Evolutionary conservation across 2,113 vertebrate genomes (phyloP).

Genomic region (Cathartes aura): DNA sequence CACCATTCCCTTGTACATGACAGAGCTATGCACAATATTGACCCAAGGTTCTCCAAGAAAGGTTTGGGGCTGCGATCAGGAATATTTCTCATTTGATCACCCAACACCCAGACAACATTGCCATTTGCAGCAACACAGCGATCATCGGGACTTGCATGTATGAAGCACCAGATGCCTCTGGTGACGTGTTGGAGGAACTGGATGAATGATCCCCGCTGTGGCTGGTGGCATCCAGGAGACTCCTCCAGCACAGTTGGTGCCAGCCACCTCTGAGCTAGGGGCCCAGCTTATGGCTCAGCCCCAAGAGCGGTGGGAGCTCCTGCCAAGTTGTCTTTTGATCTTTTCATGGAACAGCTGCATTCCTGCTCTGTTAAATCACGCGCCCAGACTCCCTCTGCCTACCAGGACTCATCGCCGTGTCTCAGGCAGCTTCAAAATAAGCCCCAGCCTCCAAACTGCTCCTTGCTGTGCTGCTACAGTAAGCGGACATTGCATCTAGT

Average conservation of each 20-base stretch:
- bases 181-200: not conserved
- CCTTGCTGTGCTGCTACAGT: not conserved
- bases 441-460: not conserved
- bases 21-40: not conserved
- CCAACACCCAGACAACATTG: not conserved
- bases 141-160: not conserved
- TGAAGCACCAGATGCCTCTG: not conserved
- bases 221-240: not conserved
- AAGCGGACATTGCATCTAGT: not conserved
- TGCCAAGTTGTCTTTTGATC: slow-evolving; percentile 53
- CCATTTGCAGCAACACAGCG: not conserved
- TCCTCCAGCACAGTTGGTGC: not conserved
- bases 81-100: not conserved
- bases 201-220: not conserved
- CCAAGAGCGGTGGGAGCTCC: not conserved
- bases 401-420: not conserved
- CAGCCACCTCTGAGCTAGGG: not conserved
- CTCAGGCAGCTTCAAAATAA: slow-evolving; percentile 9
- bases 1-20: accelerated
- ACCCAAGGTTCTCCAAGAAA: not conserved
- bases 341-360: not conserved
- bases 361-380: slow-evolving; percentile 31
- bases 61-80: not conserved
- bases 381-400: not conserved
- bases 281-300: not conserved